phyloP scores from a whole-genome alignment of 2,113 vertebrate species.

The Malurus melanocephalus region DNA sequence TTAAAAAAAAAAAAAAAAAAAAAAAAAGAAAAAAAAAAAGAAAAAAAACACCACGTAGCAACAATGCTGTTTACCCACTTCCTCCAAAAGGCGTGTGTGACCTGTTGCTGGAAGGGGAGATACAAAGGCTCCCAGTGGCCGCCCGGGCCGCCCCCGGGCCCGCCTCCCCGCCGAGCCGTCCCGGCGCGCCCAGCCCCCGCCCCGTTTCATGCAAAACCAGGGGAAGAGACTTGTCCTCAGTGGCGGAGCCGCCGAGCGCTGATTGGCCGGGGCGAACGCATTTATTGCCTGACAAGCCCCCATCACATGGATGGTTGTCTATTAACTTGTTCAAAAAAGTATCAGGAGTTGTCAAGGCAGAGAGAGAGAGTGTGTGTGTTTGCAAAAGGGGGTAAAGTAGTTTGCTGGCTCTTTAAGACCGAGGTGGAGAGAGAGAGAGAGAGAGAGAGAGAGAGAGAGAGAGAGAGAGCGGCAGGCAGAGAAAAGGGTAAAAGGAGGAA shows the following conservation, averaged over 20 bases:
- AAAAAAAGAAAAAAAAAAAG: not conserved
- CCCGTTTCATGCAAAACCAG: constrained; percentile 89
- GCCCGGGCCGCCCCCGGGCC: constrained; percentile 63
- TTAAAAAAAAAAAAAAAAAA: not conserved
- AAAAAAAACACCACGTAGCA: not conserved
- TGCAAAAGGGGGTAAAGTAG: constrained; percentile 85
- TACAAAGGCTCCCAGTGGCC: constrained; percentile 80
- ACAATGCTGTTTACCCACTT: constrained; percentile 73
- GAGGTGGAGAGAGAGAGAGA: constrained; percentile 55
- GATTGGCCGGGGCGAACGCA: constrained; percentile 92
- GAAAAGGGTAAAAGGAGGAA: constrained; percentile 71
- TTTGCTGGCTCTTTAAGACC: constrained; percentile 89
- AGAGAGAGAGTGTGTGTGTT: constrained; percentile 71
- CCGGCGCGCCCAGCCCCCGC: constrained; percentile 79
- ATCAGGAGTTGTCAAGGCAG: constrained; percentile 98
- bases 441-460: not conserved
- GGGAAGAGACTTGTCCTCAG: constrained; percentile 72
- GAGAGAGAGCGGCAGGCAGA: not conserved
- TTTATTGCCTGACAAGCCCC: constrained; percentile 98
- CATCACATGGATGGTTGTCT: constrained; percentile 99
- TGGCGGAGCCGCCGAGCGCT: constrained; percentile 81
- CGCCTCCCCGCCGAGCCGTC: constrained; percentile 60
- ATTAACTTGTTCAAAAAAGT: constrained; percentile 99
- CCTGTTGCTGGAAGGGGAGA: constrained; percentile 79
- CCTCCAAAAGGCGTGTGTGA: constrained; percentile 76